Evolutionary conservation across 2,113 vertebrate genomes (phyloP).

Genomic region (Parotia lawesii): DNA sequence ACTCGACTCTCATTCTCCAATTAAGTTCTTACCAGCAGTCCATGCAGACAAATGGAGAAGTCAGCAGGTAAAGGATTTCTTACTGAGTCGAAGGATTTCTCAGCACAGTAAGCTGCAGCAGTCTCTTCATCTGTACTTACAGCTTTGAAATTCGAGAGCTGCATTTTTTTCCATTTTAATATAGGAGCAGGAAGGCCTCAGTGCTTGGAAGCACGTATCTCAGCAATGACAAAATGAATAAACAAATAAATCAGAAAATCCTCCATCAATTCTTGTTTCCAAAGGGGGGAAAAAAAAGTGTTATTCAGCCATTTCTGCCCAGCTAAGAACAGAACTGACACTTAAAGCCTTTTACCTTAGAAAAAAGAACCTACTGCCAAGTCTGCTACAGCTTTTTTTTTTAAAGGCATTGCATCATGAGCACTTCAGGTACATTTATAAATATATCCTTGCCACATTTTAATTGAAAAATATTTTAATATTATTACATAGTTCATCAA

Average conservation of each 20-base stretch:
- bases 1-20: background rate
- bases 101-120: background rate
- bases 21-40: background rate
- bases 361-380: background rate
- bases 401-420: background rate
- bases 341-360: background rate
- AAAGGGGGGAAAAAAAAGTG: background rate
- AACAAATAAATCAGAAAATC: background rate
- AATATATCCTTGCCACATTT: background rate
- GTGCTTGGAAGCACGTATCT: background rate
- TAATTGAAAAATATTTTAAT: conserved; percentile 40
- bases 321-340: background rate
- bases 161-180: background rate
- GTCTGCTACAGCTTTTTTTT: background rate
- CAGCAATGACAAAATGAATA: background rate
- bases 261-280: background rate
- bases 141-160: background rate
- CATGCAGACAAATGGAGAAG: background rate
- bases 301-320: background rate
- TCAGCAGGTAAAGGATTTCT: conserved; percentile 10
- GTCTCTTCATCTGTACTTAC: background rate
- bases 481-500: conserved; percentile 3
- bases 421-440: conserved; percentile 4
- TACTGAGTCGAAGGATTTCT: background rate
- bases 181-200: background rate